Conservation (phyloP, 2,797 vertebrate genomes). For the Saguinus oedipus region DNA sequence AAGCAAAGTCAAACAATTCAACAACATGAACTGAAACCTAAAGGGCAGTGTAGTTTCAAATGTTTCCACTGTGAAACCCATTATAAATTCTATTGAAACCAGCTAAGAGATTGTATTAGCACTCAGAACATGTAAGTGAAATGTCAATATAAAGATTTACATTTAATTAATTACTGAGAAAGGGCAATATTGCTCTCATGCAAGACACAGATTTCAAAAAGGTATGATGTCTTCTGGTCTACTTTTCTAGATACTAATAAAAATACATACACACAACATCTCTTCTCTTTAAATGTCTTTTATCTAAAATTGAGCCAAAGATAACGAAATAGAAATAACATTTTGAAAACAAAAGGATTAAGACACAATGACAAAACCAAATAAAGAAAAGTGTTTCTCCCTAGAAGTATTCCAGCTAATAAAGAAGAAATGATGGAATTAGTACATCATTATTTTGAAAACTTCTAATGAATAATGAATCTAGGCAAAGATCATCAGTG, state of each 20-base stretch:
- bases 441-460: not conserved
- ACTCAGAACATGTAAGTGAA: not conserved
- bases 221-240: not conserved
- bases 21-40: not conserved
- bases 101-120: not conserved
- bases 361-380: not conserved
- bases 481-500: not conserved
- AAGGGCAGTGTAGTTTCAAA: not conserved
- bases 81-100: not conserved
- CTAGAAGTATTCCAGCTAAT: not conserved
- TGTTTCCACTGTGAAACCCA: not conserved
- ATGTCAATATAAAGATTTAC: not conserved
- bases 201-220: conserved; percentile 10
- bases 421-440: not conserved
- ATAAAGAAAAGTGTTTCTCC: not conserved
- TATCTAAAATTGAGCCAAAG: conserved; percentile 24
- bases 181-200: not conserved
- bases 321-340: not conserved
- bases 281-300: conserved; percentile 15
- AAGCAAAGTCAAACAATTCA: not conserved
- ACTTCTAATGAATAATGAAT: conserved; percentile 34
- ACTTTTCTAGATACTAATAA: not conserved
- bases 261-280: not conserved
- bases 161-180: not conserved
- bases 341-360: not conserved